These are phyloP conservation scores for Esox masquinongy DNA, from an alignment of 2,797 vertebrate species.

Conservation along the genomic window DNA sequence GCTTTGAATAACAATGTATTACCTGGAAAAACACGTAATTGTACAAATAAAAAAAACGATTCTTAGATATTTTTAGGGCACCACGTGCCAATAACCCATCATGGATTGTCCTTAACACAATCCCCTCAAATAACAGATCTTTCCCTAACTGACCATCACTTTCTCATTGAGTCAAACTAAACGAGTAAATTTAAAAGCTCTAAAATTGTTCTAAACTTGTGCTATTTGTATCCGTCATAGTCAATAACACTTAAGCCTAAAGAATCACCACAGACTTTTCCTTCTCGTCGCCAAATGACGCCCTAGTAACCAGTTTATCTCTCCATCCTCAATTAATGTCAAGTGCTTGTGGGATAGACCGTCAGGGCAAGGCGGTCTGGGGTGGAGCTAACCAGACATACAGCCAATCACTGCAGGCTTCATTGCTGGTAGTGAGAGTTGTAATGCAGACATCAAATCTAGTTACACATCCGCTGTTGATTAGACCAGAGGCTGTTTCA, in stretches of 20 bases:
- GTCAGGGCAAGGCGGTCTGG: conserved; percentile 48
- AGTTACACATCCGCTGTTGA: conserved; percentile 55
- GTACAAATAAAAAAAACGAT: too few relatives aligned
- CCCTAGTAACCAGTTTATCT: background rate
- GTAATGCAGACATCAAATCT: conserved; percentile 53
- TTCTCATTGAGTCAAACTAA: background rate
- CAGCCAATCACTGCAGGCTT: conserved; percentile 54
- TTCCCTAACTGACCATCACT: background rate
- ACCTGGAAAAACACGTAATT: too few relatives aligned
- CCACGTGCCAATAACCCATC: background rate
- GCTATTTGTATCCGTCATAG: background rate
- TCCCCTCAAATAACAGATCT: background rate
- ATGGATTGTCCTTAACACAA: background rate
- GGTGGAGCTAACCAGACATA: conserved; percentile 60
- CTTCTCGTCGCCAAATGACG: background rate
- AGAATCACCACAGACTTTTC: background rate
- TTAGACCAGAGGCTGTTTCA: conserved; percentile 41
- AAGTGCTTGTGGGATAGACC: conserved; percentile 7
- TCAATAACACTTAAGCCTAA: background rate
- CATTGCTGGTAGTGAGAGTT: conserved; percentile 43
- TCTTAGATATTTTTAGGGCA: too few relatives aligned
- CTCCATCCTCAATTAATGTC: conserved; percentile 3
- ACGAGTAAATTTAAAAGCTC: background rate
- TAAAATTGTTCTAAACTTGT: background rate
- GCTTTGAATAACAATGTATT: too few relatives aligned